A percentile compares a stretch with the other conserved stretches of the same genome.
Conservation (phyloP, 2,888 invertebrate genomes). For the Prosopocoilus inquinatus region DNA sequence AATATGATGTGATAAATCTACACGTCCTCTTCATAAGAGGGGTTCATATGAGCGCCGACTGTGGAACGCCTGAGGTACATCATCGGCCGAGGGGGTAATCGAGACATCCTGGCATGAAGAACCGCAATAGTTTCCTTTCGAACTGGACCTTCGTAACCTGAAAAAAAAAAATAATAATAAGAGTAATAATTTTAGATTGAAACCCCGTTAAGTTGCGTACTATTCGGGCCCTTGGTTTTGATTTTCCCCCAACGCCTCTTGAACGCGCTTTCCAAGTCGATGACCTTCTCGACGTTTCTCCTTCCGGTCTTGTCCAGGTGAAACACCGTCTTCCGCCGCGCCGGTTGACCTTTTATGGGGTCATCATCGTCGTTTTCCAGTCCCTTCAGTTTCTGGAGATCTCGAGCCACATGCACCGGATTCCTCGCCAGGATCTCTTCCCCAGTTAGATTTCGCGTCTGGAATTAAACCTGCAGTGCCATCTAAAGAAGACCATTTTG, state of each 20-base stretch:
- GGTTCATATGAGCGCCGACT: no score
- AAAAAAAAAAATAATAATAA: no score
- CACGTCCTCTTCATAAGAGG: no score
- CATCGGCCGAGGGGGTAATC: no score
- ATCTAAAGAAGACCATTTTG: neutral
- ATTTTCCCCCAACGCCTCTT: conserved; percentile 28
- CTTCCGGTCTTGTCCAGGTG: conserved; percentile 51
- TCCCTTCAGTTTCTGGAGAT: conserved; percentile 78
- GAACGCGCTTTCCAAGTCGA: conserved; percentile 39
- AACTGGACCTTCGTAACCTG: conserved; percentile 23
- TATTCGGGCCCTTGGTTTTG: conserved; percentile 8
- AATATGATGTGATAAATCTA: no score
- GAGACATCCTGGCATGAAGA: no score
- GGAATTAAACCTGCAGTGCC: neutral
- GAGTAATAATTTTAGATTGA: neutral
- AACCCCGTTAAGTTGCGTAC: conserved; percentile 1
- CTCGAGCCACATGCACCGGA: conserved; percentile 85
- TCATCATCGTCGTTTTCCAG: conserved; percentile 76
- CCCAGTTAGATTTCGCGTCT: conserved; percentile 70
- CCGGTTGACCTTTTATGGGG: conserved; percentile 62
- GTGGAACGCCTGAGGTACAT: no score
- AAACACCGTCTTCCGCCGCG: conserved; percentile 82
- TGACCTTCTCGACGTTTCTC: conserved; percentile 30
- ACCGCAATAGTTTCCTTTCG: conserved; percentile 27
- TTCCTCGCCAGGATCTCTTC: conserved; percentile 83